Evolutionary conservation across 2,888 invertebrate genomes (phyloP), one percentile per base, ranked within the genome.

Genomic region (Oscheius sp.): DNA sequence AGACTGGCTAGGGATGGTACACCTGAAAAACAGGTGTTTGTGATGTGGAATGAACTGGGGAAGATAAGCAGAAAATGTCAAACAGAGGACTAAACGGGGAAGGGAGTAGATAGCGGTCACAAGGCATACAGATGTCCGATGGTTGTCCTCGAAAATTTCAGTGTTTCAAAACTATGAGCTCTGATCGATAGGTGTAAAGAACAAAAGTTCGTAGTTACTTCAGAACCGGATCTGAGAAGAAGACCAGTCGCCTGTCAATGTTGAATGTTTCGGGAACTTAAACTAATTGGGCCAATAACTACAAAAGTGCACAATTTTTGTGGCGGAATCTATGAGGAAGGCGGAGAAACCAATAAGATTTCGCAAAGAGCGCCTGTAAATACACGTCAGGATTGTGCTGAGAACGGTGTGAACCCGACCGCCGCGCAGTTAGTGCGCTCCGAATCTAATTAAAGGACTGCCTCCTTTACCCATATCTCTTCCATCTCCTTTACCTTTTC

Each of bases 371-470:
- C 32, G 21, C 9, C 2, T 21, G 55, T 9, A 53, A 68, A 68
- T 68, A 53, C 68, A 37, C 53, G 55, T 68, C 53, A 33, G 32
- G 47, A 21, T 21, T 48, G 68, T 37, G 55, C 21, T 11, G 10
- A 29, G 65, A 50, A 68, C 63, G 35, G 68, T 68, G 55, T 13
- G 47, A 68, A 53, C 32, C n/a, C 33, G 37, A 53, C 55, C 53
- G 35, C 33, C 55, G 55, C 42, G 55, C 37, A n/a, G 53, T 68
- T 32, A 51, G 68, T 53, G 66, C 68, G 68, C 68, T n/a, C 55
- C 32, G 55, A 42, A 7, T 63, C n/a, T 10, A 53, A 33, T 68
- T 68, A 68, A 68, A 68, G 68, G 68, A 68, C 68, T 68, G 68
- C n/a, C 33, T n/a, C 35, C 21, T 21, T 55, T 21, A 9, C 42